phyloP scores from a whole-genome alignment of 1,140 invertebrate species.

The Bombus sibiricus region DNA sequence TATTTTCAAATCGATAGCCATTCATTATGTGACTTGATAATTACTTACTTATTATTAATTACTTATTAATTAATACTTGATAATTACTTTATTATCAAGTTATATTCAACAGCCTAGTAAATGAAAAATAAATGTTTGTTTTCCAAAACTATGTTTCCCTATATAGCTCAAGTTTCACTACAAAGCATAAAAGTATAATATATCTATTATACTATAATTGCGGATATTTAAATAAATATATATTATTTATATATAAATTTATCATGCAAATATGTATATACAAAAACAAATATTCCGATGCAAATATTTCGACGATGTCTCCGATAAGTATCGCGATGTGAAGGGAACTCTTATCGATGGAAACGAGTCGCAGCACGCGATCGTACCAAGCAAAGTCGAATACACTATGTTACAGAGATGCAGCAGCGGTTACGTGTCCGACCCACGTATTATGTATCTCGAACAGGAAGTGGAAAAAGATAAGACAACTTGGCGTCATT shows the following conservation, averaged over 20 bases:
- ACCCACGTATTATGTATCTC: slow-evolving; percentile 68
- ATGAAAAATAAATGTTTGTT: no score
- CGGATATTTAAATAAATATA: no score
- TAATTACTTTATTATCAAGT: no score
- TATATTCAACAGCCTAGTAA: no score
- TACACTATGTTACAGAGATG: slow-evolving; percentile 49
- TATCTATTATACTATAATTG: no score
- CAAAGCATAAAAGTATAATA: no score
- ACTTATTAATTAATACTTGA: no score
- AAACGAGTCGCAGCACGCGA: slow-evolving; percentile 19
- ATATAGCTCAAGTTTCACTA: background rate
- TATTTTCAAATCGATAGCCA: no score
- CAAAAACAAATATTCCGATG: background rate
- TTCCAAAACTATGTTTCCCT: background rate
- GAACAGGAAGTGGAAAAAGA: slow-evolving; percentile 69
- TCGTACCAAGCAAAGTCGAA: slow-evolving; percentile 23
- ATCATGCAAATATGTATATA: background rate
- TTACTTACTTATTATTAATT: no score
- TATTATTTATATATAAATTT: background rate
- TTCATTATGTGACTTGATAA: no score
- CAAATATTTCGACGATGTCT: background rate
- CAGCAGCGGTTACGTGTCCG: slow-evolving; percentile 54
- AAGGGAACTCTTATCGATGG: slow-evolving; percentile 6
- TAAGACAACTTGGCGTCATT: slow-evolving; percentile 63
- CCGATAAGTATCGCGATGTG: slow-evolving; percentile 3